Evolutionary conservation across 1,140 invertebrate species (phyloP).

Genomic region (Chironomus striatipennis): DNA sequence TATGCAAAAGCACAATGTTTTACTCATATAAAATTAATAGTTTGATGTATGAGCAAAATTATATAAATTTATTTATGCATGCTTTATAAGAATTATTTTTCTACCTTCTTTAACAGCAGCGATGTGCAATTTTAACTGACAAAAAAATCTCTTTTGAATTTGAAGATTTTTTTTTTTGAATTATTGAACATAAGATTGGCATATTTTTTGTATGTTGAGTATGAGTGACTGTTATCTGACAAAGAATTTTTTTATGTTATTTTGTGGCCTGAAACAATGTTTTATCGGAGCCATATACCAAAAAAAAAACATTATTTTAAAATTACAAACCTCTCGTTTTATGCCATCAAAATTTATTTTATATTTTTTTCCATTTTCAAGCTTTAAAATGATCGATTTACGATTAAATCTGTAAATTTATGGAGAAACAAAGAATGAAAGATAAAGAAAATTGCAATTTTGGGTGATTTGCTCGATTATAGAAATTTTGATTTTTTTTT

Average conservation of each 20-base stretch:
- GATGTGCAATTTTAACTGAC: not conserved
- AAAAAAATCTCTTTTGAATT: not conserved
- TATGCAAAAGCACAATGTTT: not conserved
- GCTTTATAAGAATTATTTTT: not conserved
- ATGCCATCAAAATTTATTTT: not conserved
- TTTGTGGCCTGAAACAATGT: constrained; percentile 11
- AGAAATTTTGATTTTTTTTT: too few species aligned
- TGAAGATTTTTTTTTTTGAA: constrained; percentile 1
- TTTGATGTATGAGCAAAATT: not conserved
- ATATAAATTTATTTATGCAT: not conserved
- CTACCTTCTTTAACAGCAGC: not conserved
- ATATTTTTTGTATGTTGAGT: not conserved
- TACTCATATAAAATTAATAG: not conserved
- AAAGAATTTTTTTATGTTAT: not conserved
- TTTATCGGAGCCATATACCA: not conserved
- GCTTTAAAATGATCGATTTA: not conserved
- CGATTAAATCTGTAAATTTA: not conserved
- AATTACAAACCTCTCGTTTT: not conserved
- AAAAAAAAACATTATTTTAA: not conserved
- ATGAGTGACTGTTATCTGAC: not conserved
- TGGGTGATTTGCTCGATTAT: constrained; percentile 7
- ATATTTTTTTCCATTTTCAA: too few species aligned
- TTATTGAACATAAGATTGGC: not conserved
- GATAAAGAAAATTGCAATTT: not conserved
- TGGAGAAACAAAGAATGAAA: not conserved